Evolutionary conservation across 2,113 vertebrate species (phyloP), one percentile per base, ranked within the genome.

Genomic region (Tyto alba): DNA sequence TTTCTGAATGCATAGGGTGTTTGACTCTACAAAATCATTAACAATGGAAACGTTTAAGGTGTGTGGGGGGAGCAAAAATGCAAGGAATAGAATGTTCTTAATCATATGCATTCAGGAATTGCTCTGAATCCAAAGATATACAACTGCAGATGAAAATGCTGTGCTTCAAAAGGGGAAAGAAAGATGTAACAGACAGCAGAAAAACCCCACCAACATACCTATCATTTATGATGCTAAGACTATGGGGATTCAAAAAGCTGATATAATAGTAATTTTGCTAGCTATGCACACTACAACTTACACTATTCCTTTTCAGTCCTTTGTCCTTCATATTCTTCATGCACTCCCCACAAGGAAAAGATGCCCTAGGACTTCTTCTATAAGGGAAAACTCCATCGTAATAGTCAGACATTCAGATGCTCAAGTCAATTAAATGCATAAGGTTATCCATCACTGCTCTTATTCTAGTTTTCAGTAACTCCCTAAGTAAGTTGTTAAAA

Each of bases 21-120:
- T 83, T 93, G 66, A 90, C 97, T 94, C 57, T 63, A 78, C 41
- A 64, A 92, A 95, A 83, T 71, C 10, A 8, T 71, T 93, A 91
- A 96, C 40, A 90, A 79, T 55, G 63, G 13, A 27, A 85, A 77
- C 57, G 34, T 85, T 75, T 66, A 55, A 40, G 8, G 16, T 43
- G 11, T 13, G 18, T 34, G 12, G 64, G 21, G 50, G 23, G 23
- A 38, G 53, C 32, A 90, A 20, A 90, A 50, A 79, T 38, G 66
- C 36, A 29, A 55, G 84, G 89, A 92, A 53, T 56, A 48, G 84
- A 82, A 71, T 48, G 21, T 36, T 68, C 55, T 74, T 43, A 52
- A 77, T 41, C 11, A 40, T 40, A 67, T 47, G 27, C 16, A 40
- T 67, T 69, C 57, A 40, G 56, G 30, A 74, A 47, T 85, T 3